These are phyloP conservation scores for Nyctibius bracteatus DNA, from an alignment of 2,113 vertebrate species.

Conservation along the genomic window DNA sequence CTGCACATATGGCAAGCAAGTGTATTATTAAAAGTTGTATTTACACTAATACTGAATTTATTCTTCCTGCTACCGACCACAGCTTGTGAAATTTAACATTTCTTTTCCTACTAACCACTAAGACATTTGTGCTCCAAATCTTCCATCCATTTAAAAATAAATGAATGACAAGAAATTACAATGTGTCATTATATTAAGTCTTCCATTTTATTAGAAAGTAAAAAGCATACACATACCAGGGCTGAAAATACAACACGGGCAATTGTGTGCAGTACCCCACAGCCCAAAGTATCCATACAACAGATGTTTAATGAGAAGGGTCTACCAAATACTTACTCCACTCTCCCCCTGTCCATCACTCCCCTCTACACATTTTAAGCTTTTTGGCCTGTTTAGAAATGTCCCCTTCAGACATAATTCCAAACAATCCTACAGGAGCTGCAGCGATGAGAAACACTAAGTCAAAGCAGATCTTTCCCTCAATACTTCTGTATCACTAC, in stretches of 20 bases:
- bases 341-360: not conserved
- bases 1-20: not conserved
- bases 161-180: not conserved
- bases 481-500: not conserved
- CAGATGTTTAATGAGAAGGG: not conserved
- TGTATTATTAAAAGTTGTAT: not conserved
- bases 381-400: not conserved
- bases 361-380: not conserved
- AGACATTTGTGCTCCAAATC: not conserved
- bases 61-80: not conserved
- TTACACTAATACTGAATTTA: not conserved
- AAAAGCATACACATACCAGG: not conserved
- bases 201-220: not conserved
- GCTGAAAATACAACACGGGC: not conserved
- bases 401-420: accelerated
- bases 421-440: not conserved
- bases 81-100: not conserved
- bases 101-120: not conserved
- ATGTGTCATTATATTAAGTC: not conserved
- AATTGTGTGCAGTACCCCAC: not conserved
- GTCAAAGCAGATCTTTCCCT: not conserved
- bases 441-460: not conserved
- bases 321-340: not conserved
- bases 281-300: not conserved
- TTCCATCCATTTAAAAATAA: not conserved